Conservation (phyloP, 2,888 invertebrate species). For the Megamerina dolium region DNA sequence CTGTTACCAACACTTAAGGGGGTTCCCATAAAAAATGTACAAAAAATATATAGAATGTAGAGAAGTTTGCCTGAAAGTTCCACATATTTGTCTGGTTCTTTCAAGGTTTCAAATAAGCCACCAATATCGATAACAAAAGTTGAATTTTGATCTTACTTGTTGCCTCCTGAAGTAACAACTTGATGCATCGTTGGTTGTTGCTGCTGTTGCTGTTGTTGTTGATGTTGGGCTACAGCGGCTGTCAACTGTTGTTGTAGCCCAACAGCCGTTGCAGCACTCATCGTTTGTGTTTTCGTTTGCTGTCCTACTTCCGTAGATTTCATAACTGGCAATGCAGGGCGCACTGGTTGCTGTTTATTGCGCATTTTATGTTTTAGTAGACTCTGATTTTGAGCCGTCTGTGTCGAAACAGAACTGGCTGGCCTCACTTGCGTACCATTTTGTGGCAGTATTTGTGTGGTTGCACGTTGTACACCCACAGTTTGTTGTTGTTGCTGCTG, state of each 20-base stretch:
- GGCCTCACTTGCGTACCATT: constrained; percentile 60
- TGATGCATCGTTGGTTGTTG: constrained; percentile 50
- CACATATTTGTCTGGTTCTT: too few relatives aligned
- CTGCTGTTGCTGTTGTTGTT: too few relatives aligned
- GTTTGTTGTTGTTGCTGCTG: constrained; percentile 25
- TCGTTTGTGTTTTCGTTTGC: constrained; percentile 20
- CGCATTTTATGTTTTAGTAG: constrained; percentile 54
- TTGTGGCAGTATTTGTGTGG: constrained; percentile 58
- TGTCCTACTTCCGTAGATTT: constrained; percentile 61
- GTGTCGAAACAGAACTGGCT: constrained; percentile 77
- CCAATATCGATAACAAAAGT: too few relatives aligned
- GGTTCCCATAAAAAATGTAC: too few relatives aligned
- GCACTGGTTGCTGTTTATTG: constrained; percentile 62
- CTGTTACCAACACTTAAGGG: too few relatives aligned
- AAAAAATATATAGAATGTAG: too few relatives aligned
- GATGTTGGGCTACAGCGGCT: constrained; percentile 48
- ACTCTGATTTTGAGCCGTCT: constrained; percentile 57
- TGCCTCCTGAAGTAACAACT: constrained; percentile 51
- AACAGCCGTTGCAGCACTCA: constrained; percentile 31
- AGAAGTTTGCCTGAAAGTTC: too few relatives aligned
- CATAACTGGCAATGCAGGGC: constrained; percentile 61
- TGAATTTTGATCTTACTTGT: constrained; percentile 48
- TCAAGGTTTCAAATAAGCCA: too few relatives aligned
- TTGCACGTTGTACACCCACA: constrained; percentile 32
- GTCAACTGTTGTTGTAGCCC: constrained; percentile 45